Evolutionary conservation across 2,888 invertebrate genomes (phyloP), one percentile per base, ranked within the genome.

Genomic region (Molorchus minor): DNA sequence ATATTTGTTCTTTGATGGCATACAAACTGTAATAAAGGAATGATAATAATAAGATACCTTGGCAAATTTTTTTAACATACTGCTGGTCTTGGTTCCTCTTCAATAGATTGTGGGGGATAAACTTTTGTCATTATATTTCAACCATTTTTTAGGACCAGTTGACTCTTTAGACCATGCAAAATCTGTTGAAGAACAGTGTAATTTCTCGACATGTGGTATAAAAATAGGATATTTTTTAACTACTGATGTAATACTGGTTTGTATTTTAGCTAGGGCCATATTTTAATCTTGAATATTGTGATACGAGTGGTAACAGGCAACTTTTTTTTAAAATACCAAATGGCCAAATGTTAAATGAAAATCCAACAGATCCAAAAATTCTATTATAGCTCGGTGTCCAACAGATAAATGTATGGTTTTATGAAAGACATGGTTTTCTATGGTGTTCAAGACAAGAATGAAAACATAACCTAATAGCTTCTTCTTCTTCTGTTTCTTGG

Each of bases 1-100:
- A 98, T 86, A 75, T 95, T 91, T 12, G 85, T 81, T 74, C 90
- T 88, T 82, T 89, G 86, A 80, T 97, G 95, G 70, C 94, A 95
- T 0, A 97, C 86, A 83, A 87, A 96, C 96, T 96, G 80, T 61
- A 87, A 85, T 25, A 51, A 47, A 54, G n/a, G n/a, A n/a, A n/a
- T n/a, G 29, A 15, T 10, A n/a, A 7, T 41, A 43, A 10, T 15
- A 17, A 19, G 19, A 2, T 1, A 20, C 41, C 21, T 10, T 35
- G 29, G 20, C n/a, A 45, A 35, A 61, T 47, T 46, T 33, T 41
- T 2, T 47, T 29, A 36, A 71, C 88, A 87, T 85, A 96, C 96
- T 13, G 95, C 95, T 44, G 92, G 93, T 76, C 96, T 84, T 30
- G 85, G 86, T 75, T 88, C 87, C 77, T 95, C 94, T 1, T 85